Evolutionary conservation across 2,888 invertebrate species (phyloP), one percentile per base, ranked within the genome.

Genomic region (Pterostichus madidus): DNA sequence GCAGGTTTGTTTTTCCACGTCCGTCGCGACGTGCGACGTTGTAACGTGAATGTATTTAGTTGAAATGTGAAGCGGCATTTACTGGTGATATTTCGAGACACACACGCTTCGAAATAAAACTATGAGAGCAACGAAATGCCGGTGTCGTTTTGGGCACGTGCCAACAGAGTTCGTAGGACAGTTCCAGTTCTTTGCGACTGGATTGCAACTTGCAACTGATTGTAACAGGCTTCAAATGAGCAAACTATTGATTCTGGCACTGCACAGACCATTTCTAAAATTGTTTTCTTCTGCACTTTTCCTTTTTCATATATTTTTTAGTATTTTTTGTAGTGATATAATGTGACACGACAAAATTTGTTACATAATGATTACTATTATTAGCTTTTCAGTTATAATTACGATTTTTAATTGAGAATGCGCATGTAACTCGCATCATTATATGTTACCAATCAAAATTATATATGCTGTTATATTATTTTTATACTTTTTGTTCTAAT

Each of bases 1-100:
- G 39, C 11, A 44, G 15, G 68, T 71, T 71, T 44, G 44, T 71
- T 71, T 71, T 44, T 71, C 68, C 68, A 39, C 64, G 64, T 64
- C 13, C n/a, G 11, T 2, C 49, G 13, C 49, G 49, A 49, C 49
- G 13, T 71, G 68, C 44, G 39, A 71, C 68, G 68, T 17, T 71
- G 46, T 71, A 44, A 17, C 49, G 31, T 52, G 31, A 17, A 49
- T 71, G 52, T 79, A 61, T 81, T 46, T 56, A 56, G 49, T 61
- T 64, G 76, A 82, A 83, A 83, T 76, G 82, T 64, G 76, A 61
- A 73, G 71, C 71, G 53, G 71, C 71, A 80, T 80, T 80, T 80
- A 73, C 82, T 61, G 82, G 77, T 77, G 83, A 83, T 83, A 83
- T 83, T 83, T 83, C 52, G 77, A 77, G 83, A 76, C 49, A 24